These are phyloP conservation scores for Rhyzopertha dominica DNA, from an alignment of 1,140 invertebrate genomes.

Conservation along the genomic window DNA sequence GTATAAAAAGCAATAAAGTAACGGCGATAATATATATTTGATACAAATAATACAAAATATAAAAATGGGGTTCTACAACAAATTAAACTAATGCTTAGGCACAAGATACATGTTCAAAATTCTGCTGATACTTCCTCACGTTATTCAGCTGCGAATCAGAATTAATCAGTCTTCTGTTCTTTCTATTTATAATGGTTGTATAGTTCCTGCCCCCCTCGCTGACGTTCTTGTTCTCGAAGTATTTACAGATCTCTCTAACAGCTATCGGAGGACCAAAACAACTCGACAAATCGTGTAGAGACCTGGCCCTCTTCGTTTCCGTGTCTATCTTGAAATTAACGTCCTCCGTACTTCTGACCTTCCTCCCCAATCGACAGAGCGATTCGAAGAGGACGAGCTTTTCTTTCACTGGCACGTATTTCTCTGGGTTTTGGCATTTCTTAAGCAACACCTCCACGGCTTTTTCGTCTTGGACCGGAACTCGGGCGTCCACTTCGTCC, in stretches of 20 bases:
- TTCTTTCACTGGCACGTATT: conserved; percentile 57
- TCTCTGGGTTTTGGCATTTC: conserved; percentile 54
- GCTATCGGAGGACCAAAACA: conserved; percentile 39
- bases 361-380: conserved; percentile 49
- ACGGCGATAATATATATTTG: too few relatives aligned
- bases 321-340: conserved; percentile 44
- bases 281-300: conserved; percentile 54
- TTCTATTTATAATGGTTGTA: not conserved
- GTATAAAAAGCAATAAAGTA: too few relatives aligned
- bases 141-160: conserved; percentile 20
- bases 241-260: conserved; percentile 57
- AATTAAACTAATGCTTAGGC: too few relatives aligned
- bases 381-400: conserved; percentile 58
- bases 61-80: too few relatives aligned
- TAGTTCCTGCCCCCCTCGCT: conserved; percentile 7
- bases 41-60: too few relatives aligned
- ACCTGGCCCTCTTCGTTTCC: conserved; percentile 51
- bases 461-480: conserved; percentile 35
- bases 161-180: conserved; percentile 22
- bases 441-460: conserved; percentile 50
- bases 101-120: too few relatives aligned
- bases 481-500: conserved; percentile 6
- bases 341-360: conserved; percentile 50
- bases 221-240: conserved; percentile 51
- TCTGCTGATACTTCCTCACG: too few relatives aligned